Evolutionary conservation across 2,888 invertebrate genomes (phyloP).

Genomic region (Amiota communis): DNA sequence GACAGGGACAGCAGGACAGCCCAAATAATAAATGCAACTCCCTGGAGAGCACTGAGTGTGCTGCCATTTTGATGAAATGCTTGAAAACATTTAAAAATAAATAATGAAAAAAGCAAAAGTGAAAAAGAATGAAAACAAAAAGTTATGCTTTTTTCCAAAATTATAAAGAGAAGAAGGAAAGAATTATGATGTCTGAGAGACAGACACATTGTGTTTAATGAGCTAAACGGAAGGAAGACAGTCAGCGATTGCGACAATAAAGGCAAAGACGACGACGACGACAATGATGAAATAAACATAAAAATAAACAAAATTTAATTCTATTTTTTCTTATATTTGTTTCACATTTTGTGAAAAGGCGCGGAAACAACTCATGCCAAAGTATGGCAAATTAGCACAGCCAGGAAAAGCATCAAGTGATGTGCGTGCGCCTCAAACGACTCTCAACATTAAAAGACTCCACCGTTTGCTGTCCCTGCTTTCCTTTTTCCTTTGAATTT

Average conservation of each 20-base stretch:
- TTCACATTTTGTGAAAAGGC: background rate
- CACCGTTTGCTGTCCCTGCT: no score
- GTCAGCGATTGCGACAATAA: constrained; percentile 48
- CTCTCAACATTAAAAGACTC: no score
- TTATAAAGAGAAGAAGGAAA: constrained; percentile 36
- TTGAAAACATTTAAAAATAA: constrained; percentile 48
- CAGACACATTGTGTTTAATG: constrained; percentile 60
- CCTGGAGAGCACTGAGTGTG: constrained; percentile 62
- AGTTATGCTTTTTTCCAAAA: background rate
- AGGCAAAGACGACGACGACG: constrained; percentile 42
- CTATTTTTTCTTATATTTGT: no score
- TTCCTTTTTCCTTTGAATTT: no score
- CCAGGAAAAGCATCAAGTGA: background rate
- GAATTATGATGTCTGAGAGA: constrained; percentile 50
- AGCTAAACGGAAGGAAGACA: constrained; percentile 70
- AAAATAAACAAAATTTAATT: constrained; percentile 21
- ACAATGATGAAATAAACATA: constrained; percentile 1
- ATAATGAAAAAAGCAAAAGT: constrained; percentile 25
- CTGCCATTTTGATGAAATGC: constrained; percentile 54
- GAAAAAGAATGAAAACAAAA: constrained; percentile 33
- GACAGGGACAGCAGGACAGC: constrained; percentile 44
- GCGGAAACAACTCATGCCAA: constrained; percentile 1
- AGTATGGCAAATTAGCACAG: constrained; percentile 13
- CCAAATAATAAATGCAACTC: constrained; percentile 60
- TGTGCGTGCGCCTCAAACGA: no score